phyloP scores from a whole-genome alignment of 53 echinoderm and acorn worm species.

The Mesocentrotus franciscanus region DNA sequence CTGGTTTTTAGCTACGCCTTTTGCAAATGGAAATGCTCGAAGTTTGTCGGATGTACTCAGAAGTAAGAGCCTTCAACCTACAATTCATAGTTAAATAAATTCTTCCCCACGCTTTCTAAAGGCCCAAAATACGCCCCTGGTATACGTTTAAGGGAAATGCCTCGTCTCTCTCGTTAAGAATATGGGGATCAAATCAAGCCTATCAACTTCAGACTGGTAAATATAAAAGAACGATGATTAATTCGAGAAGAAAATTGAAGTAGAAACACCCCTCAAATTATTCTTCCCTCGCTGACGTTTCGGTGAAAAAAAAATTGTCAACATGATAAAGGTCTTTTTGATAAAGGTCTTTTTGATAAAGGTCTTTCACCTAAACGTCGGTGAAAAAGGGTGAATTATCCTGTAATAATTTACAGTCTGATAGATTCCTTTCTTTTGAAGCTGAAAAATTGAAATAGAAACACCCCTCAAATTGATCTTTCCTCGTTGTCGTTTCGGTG shows the following conservation, averaged over 20 bases:
- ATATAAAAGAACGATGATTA: too few species aligned
- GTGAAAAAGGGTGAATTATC: too few species aligned
- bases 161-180: too few species aligned
- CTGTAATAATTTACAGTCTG: too few species aligned
- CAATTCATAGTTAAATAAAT: background rate
- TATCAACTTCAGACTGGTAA: too few species aligned
- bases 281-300: background rate
- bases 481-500: background rate
- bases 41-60: background rate
- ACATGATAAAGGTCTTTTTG: too few species aligned
- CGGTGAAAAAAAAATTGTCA: too few species aligned
- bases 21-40: background rate
- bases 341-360: too few species aligned
- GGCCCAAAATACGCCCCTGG: background rate
- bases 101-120: background rate
- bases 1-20: constrained; percentile 1
- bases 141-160: background rate
- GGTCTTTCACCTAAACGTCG: too few species aligned
- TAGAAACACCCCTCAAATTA: background rate
- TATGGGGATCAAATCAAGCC: too few species aligned
- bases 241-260: background rate
- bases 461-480: background rate
- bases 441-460: background rate
- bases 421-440: too few species aligned
- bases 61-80: background rate